Evolutionary conservation across 1,140 invertebrate genomes (phyloP), one percentile per base, ranked within the genome.

Genomic region (Cydia splendana): DNA sequence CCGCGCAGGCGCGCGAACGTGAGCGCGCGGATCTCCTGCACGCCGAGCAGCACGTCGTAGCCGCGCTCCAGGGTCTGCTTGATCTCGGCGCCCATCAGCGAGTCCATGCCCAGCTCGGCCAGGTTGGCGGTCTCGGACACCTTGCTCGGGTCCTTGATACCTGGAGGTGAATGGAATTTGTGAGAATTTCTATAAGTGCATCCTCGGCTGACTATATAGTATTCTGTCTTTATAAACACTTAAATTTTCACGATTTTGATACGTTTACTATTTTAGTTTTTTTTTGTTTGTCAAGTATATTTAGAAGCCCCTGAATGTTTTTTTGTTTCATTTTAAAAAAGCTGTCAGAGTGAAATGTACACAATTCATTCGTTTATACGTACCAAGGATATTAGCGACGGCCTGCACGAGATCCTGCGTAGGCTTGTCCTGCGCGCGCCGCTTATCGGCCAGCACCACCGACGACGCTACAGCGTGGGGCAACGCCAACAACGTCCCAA

Each of bases 11-110:
- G 95, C 1, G 93, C 95, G 76, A 98, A 96, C 0, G 96, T 98
- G 2, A 98, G 92, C 28, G 92, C 93, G 75, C 98, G 95, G 83
- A 99, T 98, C 90, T 99, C 98, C 85, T 97, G 96, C 62, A 98
- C 96, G 53, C 97, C 96, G n/a, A 99, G 90, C 0, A 97, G 95
- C 34, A 99, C 87, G 90, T 99, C 98, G 91, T 97, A 98, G 81
- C 98, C 97, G 75, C 98, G 95, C 89, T 99, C 98, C 9, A 99
- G 92, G 0, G 97, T 98, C 89, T 99, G 98, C 93, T 99, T 99
- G 78, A 99, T 98, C 94, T 99, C 99, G 0, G 99, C 98, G 75
- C 98, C 98, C 98, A 99, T 99, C 48, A 99, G 93, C 0, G 98
- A 99, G 87, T 99, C 99, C 95, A 99, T 98, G 69, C 99, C 98